A percentile compares a stretch with the other conserved stretches of the same genome.
phyloP scores from a whole-genome alignment of 2,113 vertebrate genomes.

The Aegithalos caudatus region DNA sequence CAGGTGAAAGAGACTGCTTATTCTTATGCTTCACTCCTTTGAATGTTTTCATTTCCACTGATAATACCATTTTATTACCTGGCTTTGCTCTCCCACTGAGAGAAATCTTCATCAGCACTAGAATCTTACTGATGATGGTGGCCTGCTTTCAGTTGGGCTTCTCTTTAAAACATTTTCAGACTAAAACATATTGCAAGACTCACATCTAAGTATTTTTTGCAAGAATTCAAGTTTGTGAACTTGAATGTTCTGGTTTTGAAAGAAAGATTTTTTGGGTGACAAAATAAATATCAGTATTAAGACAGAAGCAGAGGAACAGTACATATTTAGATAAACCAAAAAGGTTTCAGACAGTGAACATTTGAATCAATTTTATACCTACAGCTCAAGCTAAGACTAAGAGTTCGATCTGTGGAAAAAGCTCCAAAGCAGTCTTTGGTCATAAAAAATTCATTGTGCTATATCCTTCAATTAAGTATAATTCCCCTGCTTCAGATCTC shows the following conservation, averaged over 20 bases:
- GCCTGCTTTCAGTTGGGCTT: background rate
- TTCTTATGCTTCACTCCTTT: background rate
- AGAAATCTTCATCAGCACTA: background rate
- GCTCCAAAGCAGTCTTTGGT: background rate
- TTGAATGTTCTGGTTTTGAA: background rate
- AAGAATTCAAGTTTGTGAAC: background rate
- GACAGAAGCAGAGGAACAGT: background rate
- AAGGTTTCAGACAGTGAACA: background rate
- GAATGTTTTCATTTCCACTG: constrained; percentile 26
- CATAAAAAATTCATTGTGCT: background rate
- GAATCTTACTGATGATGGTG: background rate
- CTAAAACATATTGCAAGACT: background rate
- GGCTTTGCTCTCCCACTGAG: background rate
- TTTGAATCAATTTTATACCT: background rate
- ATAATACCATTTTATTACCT: constrained; percentile 7
- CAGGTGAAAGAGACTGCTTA: background rate
- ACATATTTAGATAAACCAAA: background rate
- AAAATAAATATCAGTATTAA: background rate
- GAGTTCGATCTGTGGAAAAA: background rate
- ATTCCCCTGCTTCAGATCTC: background rate
- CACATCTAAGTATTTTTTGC: background rate
- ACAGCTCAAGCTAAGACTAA: background rate
- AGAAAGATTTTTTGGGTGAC: background rate
- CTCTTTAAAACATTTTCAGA: background rate
- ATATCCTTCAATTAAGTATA: background rate